Evolutionary conservation across 1,140 invertebrate species (phyloP).

Genomic region (Nomia melanderi): DNA sequence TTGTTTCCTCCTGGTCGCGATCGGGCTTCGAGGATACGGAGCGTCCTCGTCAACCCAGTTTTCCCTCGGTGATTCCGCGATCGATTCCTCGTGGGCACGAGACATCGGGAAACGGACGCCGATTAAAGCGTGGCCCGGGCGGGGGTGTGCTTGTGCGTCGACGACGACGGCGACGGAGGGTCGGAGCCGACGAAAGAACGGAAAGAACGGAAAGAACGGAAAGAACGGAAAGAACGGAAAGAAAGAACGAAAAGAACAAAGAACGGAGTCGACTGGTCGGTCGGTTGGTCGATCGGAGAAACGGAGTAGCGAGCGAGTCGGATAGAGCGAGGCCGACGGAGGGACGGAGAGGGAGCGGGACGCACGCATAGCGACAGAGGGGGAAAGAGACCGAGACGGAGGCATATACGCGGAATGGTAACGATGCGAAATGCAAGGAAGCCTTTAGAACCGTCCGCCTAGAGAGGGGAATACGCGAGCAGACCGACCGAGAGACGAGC

Average conservation of each 20-base stretch:
- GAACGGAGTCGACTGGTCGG: slow-evolving; percentile 69
- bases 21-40: no score
- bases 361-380: slow-evolving; percentile 35
- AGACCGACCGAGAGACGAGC: no score
- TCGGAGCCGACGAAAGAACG: neutral
- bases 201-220: no score
- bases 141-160: no score
- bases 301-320: slow-evolving; percentile 38
- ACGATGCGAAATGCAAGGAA: slow-evolving; percentile 39
- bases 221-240: slow-evolving; percentile 52
- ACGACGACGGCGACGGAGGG: no score
- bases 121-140: no score
- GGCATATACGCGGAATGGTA: slow-evolving; percentile 32
- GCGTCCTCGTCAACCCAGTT: no score
- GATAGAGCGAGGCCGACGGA: slow-evolving; percentile 3
- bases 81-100: no score
- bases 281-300: slow-evolving; percentile 64
- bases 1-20: no score
- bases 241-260: slow-evolving; percentile 65
- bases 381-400: slow-evolving; percentile 32
- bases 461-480: neutral
- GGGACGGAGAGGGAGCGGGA: neutral
- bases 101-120: no score
- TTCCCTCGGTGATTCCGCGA: no score
- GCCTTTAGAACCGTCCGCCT: slow-evolving; percentile 21